Percentiles rank a stretch among this genome's conserved stretches.
Evolutionary conservation across 2,113 vertebrate species (phyloP).

Genomic region (Pelobates fuscus): DNA sequence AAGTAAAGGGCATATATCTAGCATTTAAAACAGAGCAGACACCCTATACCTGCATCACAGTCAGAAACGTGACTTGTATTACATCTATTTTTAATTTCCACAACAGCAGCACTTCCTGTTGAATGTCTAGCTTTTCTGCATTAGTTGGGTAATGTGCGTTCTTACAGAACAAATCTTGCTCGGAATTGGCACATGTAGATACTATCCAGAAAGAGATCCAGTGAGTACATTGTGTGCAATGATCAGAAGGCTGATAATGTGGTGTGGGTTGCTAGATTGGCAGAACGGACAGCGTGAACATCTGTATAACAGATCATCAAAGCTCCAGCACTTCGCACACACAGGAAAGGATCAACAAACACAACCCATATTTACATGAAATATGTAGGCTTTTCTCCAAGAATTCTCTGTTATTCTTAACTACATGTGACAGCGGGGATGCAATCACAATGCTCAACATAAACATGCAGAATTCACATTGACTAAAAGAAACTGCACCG

Average conservation of each 20-base stretch:
- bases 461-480: neutral
- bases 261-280: slow-evolving; percentile 14
- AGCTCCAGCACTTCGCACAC: neutral
- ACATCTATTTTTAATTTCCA: no score
- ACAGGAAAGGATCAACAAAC: no score
- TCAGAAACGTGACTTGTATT: no score
- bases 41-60: no score
- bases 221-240: slow-evolving; percentile 15
- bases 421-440: neutral
- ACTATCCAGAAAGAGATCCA: neutral
- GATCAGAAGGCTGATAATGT: slow-evolving; percentile 9
- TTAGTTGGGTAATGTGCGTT: neutral
- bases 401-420: neutral
- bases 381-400: no score
- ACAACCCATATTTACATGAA: no score
- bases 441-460: neutral
- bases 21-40: no score
- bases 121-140: no score
- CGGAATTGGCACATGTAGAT: neutral
- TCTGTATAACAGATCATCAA: neutral
- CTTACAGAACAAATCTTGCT: neutral
- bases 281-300: neutral
- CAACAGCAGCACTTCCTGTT: no score
- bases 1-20: no score
- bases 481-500: no score